Base-by-base conservation (phyloP, 2,113 vertebrate genomes). In the Myotis brandtii region DNA sequence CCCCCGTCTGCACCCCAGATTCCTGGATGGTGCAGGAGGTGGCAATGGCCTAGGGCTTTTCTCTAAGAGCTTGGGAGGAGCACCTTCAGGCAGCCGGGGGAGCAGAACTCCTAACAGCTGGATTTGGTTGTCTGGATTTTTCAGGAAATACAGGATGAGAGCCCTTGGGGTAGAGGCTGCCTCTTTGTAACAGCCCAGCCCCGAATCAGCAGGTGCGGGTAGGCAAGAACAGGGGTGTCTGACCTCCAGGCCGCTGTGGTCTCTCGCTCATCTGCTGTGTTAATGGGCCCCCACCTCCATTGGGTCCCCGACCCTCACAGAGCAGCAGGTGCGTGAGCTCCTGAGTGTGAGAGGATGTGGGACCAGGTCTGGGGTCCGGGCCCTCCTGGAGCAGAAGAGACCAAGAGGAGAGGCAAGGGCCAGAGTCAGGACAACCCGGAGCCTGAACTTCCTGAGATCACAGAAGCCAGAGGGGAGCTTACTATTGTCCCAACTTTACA, bases 1-100 rank as follows among this genome's bases (percentile, higher is more conserved):
- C 25, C 46, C 23, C 73, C 7, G 8, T 2, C 1, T 4, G 2
- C 3, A 2, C 16, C 73, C 73, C 7, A 5, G 9, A 16, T 9
- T 50, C 14, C 46, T 48, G 27, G 27, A 5, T 43, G 43, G 73
- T 30, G 43, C 14, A 17, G 25, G 8, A 48, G 27, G 27, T 32
- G 30, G 34, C 18, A 37, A 70, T 20, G 18, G n/a, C 67, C 20
- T 10, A 21, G 67, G 46, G 46, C 14, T 76, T 32, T 48, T 76
- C 27, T 18, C 43, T 5, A 30, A 76, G 73, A 75, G 72, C 40
- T 75, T 76, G 27, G 67, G 67, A 56, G 54, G 54, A 56, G 18
- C 18, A 8, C 54, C 54, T 56, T 56, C 54, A 56, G 20, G 20
- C 67, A 70, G 21, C 18, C 4, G 21, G 48, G 27, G 27, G 25